Base-by-base conservation (phyloP, 2,797 vertebrate genomes). In the Poecilia picta region DNA sequence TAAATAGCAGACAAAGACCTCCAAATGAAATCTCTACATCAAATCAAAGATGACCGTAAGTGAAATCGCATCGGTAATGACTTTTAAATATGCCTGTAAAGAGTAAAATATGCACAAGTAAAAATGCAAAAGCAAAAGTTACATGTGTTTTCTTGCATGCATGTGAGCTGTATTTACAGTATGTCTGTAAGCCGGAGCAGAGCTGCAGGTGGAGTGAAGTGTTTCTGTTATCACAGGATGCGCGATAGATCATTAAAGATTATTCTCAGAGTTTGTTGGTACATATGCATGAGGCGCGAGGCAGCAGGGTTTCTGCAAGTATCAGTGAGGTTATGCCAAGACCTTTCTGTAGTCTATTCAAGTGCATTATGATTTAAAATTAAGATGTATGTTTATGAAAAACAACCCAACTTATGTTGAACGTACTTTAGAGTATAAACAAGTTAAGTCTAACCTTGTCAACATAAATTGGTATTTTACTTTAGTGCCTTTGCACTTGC, bases 121-220 rank as follows among this genome's bases (percentile, higher is more conserved):
- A 87, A 87, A 89, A 90, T 76, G 83, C 80, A 79, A 79, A 88
- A 91, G 77, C 71, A 81, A 89, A 88, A 70, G 73, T 46, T 78
- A 46, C 84, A 85, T 74, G 84, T 85, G 74, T 88, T 81, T 81
- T 72, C 49, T 80, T 80, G 88, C 90, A 92, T 93, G 92, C 89
- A 87, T 77, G 79, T 81, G 75, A 88, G 84, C 80, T 76, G 77
- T 78, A 78, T 92, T 85, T 92, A 83, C 88, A 92, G 72, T 75
- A 76, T 81, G 80, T 87, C 68, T 83, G 81, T 78, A 71, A 82
- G 77, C 36, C 74, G 66, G 79, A 90, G 87, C 78, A 74, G 81
- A 73, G 10, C 72, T 87, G 83, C 0, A 86, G 76, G 85, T 77
- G 78, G 83, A 84, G 80, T 87, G 85, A 86, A 90, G 90, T 88